A percentile compares a stretch with the other conserved stretches of the same genome.
phyloP scores from a whole-genome alignment of 2,888 invertebrate genomes.

The Drosophila buzzatii region DNA sequence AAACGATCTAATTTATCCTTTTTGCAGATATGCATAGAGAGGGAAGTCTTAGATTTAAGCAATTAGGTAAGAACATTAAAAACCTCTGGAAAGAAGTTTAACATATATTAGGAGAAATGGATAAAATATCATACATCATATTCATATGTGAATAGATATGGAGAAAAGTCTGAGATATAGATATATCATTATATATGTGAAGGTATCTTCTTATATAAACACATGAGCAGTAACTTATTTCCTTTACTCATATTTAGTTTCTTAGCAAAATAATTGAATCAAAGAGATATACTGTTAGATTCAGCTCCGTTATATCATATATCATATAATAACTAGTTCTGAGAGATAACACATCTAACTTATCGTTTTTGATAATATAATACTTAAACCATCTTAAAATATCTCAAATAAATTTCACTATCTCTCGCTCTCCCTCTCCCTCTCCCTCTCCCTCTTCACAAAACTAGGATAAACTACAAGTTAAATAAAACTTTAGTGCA shows the following conservation, averaged over 20 bases:
- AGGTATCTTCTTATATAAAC: too few species aligned
- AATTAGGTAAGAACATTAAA: too few species aligned
- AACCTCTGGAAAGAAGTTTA: too few species aligned
- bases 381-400: neutral
- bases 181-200: too few species aligned
- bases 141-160: too few species aligned
- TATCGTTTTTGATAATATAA: neutral
- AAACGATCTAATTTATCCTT: too few species aligned
- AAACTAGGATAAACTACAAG: neutral
- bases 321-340: neutral
- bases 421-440: neutral
- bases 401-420: neutral
- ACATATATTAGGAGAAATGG: too few species aligned
- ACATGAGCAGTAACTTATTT: neutral
- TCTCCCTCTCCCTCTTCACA: neutral
- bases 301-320: neutral
- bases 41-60: too few species aligned
- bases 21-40: too few species aligned
- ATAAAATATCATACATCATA: too few species aligned
- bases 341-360: neutral
- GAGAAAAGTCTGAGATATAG: too few species aligned
- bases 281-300: neutral
- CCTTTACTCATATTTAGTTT: neutral
- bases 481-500: neutral
- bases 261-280: neutral